phyloP scores from a whole-genome alignment of 2,113 vertebrate genomes.

The Microcebus griseorufus region DNA sequence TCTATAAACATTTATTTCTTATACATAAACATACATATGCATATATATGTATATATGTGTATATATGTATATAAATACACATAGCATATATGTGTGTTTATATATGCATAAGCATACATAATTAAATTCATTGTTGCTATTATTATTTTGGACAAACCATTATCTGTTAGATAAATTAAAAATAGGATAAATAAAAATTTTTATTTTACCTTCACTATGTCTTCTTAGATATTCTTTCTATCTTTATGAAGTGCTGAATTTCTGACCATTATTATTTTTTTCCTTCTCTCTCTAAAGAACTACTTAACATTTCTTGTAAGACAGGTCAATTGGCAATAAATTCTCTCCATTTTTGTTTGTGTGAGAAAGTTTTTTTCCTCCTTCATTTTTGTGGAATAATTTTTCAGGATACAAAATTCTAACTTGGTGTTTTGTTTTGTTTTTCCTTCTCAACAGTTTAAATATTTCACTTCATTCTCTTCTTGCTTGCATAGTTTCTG shows the following conservation, averaged over 20 bases:
- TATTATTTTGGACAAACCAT: neutral
- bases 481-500: neutral
- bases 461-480: neutral
- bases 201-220: neutral
- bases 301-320: neutral
- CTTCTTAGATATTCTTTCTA: neutral
- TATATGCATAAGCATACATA: neutral
- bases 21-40: neutral
- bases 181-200: neutral
- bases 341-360: neutral
- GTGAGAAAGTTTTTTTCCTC: neutral
- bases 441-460: neutral
- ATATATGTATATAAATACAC: too few species aligned
- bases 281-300: neutral
- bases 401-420: neutral
- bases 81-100: neutral
- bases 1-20: neutral
- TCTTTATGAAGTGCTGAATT: neutral
- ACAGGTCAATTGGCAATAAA: too few species aligned
- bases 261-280: neutral
- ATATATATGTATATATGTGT: neutral
- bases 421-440: too few species aligned
- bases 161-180: neutral
- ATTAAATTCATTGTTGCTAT: neutral
- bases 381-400: neutral